A percentile compares a stretch with the other conserved stretches of the same genome.
phyloP scores from a whole-genome alignment of 37 sponge, comb jelly and placozoan genomes.

The Crambe crambe region DNA sequence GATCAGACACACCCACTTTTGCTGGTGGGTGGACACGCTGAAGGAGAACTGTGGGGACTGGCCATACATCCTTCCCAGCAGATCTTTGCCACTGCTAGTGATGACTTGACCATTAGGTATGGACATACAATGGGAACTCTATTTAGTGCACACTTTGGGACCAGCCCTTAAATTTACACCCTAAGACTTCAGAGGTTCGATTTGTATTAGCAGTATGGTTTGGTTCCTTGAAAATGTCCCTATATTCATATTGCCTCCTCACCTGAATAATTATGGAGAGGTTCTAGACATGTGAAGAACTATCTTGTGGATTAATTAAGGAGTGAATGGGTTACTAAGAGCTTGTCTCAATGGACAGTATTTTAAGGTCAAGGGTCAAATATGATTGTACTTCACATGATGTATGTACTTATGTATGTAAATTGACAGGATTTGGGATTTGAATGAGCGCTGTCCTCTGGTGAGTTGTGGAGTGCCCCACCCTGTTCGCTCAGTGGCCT shows the following conservation, averaged over 20 bases:
- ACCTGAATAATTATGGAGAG: too few species aligned
- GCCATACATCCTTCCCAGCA: slow-evolving; percentile 77
- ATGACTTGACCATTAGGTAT: slow-evolving; percentile 75
- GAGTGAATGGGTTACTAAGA: too few species aligned
- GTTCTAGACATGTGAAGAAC: too few species aligned
- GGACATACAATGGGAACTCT: background rate
- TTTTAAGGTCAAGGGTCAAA: too few species aligned
- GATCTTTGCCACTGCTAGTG: slow-evolving; percentile 91
- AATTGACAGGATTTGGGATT: slow-evolving; percentile 63
- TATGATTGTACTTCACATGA: too few species aligned
- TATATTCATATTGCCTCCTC: too few species aligned
- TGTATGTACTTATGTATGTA: background rate
- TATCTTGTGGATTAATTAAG: too few species aligned
- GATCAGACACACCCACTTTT: slow-evolving; percentile 65
- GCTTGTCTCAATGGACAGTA: too few species aligned
- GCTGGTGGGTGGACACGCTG: slow-evolving; percentile 81
- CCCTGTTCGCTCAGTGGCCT: slow-evolving; percentile 84
- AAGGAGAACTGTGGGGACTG: slow-evolving; percentile 97
- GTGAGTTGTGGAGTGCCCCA: slow-evolving; percentile 44
- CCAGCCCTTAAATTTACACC: too few species aligned
- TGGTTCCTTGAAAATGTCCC: too few species aligned
- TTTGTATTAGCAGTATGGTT: background rate
- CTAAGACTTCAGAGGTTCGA: background rate
- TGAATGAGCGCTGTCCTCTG: slow-evolving; percentile 27
- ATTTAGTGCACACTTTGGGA: too few species aligned